Evolutionary conservation across 2,113 vertebrate species (phyloP).

Genomic region (Tenebrosternarchus preto): DNA sequence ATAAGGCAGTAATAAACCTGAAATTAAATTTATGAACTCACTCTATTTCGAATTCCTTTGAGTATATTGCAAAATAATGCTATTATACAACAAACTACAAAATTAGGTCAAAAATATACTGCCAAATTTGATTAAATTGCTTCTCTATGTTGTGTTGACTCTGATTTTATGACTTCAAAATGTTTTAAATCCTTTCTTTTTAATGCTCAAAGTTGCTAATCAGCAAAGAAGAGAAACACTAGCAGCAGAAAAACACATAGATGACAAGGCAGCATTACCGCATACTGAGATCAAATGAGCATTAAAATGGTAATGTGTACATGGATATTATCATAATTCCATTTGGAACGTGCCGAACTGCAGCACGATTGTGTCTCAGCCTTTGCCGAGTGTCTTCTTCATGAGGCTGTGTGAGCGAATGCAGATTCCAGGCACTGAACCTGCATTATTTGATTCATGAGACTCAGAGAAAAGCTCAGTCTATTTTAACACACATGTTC

Average conservation of each 20-base stretch:
- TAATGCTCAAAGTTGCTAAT: conserved; percentile 75
- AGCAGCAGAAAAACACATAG: conserved; percentile 56
- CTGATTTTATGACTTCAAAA: conserved; percentile 73
- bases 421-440: background rate
- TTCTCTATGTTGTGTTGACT: conserved; percentile 70
- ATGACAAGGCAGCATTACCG: conserved; percentile 61
- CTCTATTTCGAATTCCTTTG: conserved; percentile 61
- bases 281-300: conserved; percentile 71
- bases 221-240: conserved; percentile 68
- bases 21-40: conserved; percentile 78
- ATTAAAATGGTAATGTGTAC: conserved; percentile 72
- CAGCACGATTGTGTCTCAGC: conserved; percentile 36
- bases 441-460: background rate
- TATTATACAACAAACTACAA: conserved; percentile 75
- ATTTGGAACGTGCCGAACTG: conserved; percentile 56
- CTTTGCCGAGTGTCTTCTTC: conserved; percentile 31
- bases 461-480: background rate
- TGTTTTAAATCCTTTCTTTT: conserved; percentile 70
- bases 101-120: conserved; percentile 74
- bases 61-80: conserved; percentile 71
- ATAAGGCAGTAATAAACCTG: conserved; percentile 75
- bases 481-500: background rate
- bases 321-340: conserved; percentile 68
- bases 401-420: conserved; percentile 8
- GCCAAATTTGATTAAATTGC: conserved; percentile 71